A percentile compares a stretch with the other conserved stretches of the same genome.
Evolutionary conservation across 2,797 vertebrate species (phyloP).

Genomic region (Platyrinchus mystaceus): DNA sequence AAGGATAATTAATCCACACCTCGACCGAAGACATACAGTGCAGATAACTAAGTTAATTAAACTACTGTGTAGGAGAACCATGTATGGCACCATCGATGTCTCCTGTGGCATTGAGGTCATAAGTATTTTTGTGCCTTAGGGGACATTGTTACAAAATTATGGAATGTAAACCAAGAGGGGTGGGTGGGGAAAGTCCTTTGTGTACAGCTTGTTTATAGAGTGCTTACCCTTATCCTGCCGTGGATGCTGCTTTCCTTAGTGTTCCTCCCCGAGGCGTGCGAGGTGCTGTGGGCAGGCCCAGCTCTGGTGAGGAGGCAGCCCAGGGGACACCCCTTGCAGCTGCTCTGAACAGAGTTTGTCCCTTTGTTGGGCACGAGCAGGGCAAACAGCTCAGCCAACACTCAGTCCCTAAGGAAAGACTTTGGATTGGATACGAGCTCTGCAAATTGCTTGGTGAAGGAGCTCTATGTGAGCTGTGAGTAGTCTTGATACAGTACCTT

Average conservation of each 20-base stretch:
- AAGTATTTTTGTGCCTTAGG: slow-evolving; percentile 74
- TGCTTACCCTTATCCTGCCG: slow-evolving; percentile 27
- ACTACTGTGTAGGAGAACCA: slow-evolving; percentile 72
- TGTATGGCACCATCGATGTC: slow-evolving; percentile 66
- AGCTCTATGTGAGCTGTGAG: slow-evolving; percentile 7
- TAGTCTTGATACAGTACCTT: slow-evolving; percentile 29
- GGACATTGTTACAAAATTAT: slow-evolving; percentile 60
- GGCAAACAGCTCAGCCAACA: neutral
- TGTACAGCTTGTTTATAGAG: slow-evolving; percentile 58
- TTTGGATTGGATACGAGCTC: neutral
- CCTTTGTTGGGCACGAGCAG: neutral
- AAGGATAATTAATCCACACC: slow-evolving; percentile 66
- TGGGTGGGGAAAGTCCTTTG: slow-evolving; percentile 47
- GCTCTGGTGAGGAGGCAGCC: neutral
- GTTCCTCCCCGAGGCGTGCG: neutral
- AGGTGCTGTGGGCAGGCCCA: neutral
- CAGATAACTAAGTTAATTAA: slow-evolving; percentile 68
- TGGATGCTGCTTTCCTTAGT: slow-evolving; percentile 35
- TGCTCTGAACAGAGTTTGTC: neutral
- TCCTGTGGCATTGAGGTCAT: slow-evolving; percentile 68
- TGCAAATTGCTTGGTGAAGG: slow-evolving; percentile 28
- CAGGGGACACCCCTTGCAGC: neutral
- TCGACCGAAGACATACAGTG: slow-evolving; percentile 58
- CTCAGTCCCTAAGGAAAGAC: neutral
- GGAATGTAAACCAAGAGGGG: slow-evolving; percentile 61